Evolutionary conservation across 2,113 vertebrate species (phyloP).

Genomic region (Tiliqua scincoides): DNA sequence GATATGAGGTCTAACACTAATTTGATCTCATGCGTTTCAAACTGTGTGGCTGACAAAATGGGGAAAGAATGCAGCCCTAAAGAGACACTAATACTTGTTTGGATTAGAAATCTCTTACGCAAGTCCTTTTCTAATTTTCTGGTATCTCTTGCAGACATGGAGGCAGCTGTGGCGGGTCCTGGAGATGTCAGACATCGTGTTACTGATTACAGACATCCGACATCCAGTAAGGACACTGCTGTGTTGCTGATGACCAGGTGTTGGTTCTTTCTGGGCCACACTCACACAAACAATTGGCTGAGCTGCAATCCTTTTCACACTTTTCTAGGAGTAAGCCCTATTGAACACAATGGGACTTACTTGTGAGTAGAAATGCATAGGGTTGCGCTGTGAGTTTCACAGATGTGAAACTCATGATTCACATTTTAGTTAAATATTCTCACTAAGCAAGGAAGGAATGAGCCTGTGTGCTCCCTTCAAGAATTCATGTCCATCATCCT

Average conservation of each 20-base stretch:
- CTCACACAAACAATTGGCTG: neutral
- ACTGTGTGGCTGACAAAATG: neutral
- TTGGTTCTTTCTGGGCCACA: neutral
- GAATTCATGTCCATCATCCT: neutral
- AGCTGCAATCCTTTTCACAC: neutral
- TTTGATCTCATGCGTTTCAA: neutral
- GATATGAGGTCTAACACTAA: neutral
- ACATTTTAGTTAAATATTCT: no score
- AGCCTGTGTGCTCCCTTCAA: neutral
- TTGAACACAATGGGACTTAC: no score
- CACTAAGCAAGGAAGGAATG: neutral
- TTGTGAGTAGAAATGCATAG: neutral
- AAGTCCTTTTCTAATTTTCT: neutral
- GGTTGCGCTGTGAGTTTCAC: no score
- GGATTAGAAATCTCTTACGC: no score
- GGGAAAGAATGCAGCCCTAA: neutral
- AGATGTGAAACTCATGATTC: no score
- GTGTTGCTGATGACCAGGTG: neutral
- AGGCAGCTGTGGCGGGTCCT: conserved; percentile 93
- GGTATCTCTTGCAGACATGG: conserved; percentile 83
- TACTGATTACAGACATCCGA: conserved; percentile 90
- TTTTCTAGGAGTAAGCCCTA: no score
- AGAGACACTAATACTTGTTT: neutral
- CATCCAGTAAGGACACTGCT: conserved; percentile 81
- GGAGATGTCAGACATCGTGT: conserved; percentile 92